Conservation (phyloP, 2,797 vertebrate species). For the Carduelis carduelis region DNA sequence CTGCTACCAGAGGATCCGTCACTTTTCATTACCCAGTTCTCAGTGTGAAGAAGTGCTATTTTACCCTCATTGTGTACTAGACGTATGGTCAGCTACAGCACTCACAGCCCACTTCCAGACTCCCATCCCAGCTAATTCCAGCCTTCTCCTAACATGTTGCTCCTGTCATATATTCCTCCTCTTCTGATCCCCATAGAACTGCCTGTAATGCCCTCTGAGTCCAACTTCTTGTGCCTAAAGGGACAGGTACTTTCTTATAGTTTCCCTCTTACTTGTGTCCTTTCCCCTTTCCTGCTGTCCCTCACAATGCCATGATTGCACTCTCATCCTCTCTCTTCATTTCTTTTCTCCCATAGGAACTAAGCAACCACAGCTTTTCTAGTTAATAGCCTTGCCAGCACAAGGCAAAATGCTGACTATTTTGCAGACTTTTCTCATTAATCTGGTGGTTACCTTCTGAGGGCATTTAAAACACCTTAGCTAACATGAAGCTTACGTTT, state of each 20-base stretch:
- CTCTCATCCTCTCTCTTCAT: neutral
- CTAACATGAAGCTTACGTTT: neutral
- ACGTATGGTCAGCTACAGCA: neutral
- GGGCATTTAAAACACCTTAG: neutral
- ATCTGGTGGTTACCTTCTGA: neutral
- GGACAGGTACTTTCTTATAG: fast-evolving
- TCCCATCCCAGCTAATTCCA: neutral
- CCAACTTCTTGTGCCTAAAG: neutral
- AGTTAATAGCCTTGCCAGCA: neutral
- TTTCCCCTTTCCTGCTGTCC: neutral
- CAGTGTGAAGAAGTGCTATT: neutral
- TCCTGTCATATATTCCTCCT: neutral
- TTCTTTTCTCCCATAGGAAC: neutral
- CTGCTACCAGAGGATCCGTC: neutral
- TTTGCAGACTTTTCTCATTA: neutral
- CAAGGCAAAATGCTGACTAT: neutral
- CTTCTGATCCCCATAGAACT: neutral
- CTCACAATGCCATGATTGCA: neutral
- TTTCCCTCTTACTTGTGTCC: neutral
- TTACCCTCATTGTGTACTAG: neutral
- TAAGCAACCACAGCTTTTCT: conserved; percentile 13
- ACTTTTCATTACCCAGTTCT: neutral
- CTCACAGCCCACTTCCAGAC: neutral
- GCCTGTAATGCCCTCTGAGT: neutral
- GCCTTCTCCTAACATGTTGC: neutral